Conservation (phyloP, 2,113 vertebrate species). For the Mus pahari region DNA sequence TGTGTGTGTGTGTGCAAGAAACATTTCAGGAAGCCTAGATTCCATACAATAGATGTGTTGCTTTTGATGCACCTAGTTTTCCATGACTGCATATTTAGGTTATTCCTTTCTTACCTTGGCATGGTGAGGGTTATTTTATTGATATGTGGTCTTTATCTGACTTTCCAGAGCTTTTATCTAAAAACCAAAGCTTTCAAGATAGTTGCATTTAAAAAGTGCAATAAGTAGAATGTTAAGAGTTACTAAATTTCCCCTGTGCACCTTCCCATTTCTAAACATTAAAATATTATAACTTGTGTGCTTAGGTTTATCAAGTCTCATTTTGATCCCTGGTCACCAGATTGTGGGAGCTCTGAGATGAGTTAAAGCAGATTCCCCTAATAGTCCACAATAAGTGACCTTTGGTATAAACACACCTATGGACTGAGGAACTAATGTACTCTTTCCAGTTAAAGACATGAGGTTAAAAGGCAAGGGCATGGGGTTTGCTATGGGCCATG, state of each 20-base stretch:
- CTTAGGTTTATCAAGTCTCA: conserved; percentile 7
- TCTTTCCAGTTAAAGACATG: neutral
- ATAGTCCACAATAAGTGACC: neutral
- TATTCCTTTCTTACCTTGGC: neutral
- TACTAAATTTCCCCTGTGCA: neutral
- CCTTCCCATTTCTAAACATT: neutral
- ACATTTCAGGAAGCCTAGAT: conserved; percentile 23
- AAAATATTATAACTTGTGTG: neutral
- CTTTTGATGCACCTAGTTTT: neutral
- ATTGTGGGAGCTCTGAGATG: neutral
- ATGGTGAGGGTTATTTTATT: neutral
- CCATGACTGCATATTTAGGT: neutral
- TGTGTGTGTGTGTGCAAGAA: neutral
- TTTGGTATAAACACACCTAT: conserved; percentile 43
- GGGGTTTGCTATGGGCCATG: conserved; percentile 18
- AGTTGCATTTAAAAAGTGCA: neutral
- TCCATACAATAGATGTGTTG: neutral
- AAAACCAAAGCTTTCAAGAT: conserved; percentile 5
- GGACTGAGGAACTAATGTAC: neutral
- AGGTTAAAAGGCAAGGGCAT: conserved; percentile 30
- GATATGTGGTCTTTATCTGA: neutral
- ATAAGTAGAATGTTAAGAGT: conserved; percentile 18
- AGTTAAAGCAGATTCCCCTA: neutral
- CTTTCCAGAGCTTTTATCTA: neutral
- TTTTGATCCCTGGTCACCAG: conserved; percentile 23